Evolutionary conservation across 1,140 invertebrate species (phyloP).

Genomic region (Lordiphosa collinella): DNA sequence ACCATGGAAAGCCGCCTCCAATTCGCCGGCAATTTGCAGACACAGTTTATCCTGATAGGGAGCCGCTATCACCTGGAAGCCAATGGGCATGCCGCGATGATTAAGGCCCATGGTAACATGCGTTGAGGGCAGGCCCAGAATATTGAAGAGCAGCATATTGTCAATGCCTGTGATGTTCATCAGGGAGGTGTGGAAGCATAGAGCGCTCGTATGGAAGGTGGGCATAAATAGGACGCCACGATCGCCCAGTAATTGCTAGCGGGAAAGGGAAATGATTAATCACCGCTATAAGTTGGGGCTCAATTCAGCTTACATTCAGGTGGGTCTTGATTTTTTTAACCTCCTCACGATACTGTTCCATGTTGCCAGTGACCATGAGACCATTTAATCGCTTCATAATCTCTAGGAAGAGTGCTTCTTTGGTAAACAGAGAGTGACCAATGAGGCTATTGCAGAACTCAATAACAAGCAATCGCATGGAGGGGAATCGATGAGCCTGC

Average conservation of each 20-base stretch:
- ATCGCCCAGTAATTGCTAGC: slow-evolving; percentile 82
- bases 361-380: slow-evolving; percentile 24
- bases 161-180: slow-evolving; percentile 83
- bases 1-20: slow-evolving; percentile 90
- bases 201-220: slow-evolving; percentile 84
- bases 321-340: slow-evolving; percentile 22
- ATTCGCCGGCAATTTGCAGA: slow-evolving; percentile 86
- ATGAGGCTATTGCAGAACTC: slow-evolving; percentile 54
- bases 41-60: slow-evolving; percentile 87
- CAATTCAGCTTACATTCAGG: slow-evolving; percentile 33
- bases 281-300: background rate
- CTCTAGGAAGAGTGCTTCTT: slow-evolving; percentile 63
- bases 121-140: slow-evolving; percentile 87
- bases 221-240: slow-evolving; percentile 89
- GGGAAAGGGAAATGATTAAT: background rate
- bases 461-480: slow-evolving; percentile 35
- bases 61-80: slow-evolving; percentile 86
- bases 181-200: slow-evolving; percentile 83
- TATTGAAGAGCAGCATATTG: slow-evolving; percentile 88
- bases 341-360: slow-evolving; percentile 42
- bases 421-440: slow-evolving; percentile 61
- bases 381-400: slow-evolving; percentile 51
- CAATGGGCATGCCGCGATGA: slow-evolving; percentile 85
- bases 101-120: slow-evolving; percentile 86
- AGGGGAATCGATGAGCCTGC: slow-evolving; percentile 31